Evolutionary conservation across 1,140 invertebrate genomes (phyloP).

Genomic region (Drosophila burlai): DNA sequence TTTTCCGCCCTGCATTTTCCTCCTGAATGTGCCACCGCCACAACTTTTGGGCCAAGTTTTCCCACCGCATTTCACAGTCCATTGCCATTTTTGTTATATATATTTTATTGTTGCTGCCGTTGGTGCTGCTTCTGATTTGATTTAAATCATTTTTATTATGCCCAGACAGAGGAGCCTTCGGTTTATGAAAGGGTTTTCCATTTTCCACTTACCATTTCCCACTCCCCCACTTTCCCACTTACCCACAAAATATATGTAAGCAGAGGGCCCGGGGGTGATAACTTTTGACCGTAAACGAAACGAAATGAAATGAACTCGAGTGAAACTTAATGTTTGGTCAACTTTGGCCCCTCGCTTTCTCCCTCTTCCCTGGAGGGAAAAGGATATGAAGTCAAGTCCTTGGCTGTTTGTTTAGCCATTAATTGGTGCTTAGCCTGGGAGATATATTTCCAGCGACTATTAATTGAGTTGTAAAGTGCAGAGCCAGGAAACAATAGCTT

Average conservation of each 20-base stretch:
- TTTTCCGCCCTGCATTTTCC: constrained; percentile 1
- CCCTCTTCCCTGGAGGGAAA: not conserved
- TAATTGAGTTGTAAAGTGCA: constrained; percentile 17
- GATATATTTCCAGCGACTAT: not conserved
- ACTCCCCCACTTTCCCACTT: not conserved
- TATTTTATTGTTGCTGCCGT: constrained; percentile 30
- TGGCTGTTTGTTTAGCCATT: constrained; percentile 21
- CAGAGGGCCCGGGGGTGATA: not conserved
- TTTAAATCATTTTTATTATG: constrained; percentile 42
- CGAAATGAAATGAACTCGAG: constrained; percentile 29
- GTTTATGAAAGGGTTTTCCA: constrained; percentile 27
- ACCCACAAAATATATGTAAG: not conserved
- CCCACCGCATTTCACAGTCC: constrained; percentile 58
- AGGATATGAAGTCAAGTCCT: constrained; percentile 2
- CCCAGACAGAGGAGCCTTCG: not conserved
- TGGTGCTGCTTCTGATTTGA: constrained; percentile 32
- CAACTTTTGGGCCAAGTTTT: constrained; percentile 36
- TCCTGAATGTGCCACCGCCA: not conserved
- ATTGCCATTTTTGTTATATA: constrained; percentile 40
- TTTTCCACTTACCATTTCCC: not conserved
- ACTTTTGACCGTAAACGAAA: constrained; percentile 21
- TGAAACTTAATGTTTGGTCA: constrained; percentile 46
- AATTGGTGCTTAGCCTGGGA: constrained; percentile 12
- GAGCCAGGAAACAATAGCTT: no score
- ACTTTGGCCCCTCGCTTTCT: constrained; percentile 4